Percentiles rank a stretch among this genome's conserved stretches.
phyloP scores from a whole-genome alignment of 2,113 vertebrate species.

The Pithys albifrons region DNA sequence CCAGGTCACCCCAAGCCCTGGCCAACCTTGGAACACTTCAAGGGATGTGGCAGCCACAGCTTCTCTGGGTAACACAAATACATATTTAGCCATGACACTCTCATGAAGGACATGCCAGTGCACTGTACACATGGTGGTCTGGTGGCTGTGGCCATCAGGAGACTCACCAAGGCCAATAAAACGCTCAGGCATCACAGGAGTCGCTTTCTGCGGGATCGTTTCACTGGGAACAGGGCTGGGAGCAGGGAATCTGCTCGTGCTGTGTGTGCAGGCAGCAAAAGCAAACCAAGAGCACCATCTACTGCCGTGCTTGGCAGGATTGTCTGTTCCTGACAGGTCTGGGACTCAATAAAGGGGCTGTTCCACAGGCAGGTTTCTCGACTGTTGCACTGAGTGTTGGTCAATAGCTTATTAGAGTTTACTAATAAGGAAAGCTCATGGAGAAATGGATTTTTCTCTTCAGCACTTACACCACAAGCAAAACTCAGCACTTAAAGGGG shows the following conservation, averaged over 20 bases:
- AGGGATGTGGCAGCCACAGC: background rate
- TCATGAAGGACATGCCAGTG: rapidly evolving
- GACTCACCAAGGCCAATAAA: background rate
- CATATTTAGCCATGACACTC: background rate
- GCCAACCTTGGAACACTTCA: rapidly evolving
- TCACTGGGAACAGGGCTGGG: background rate
- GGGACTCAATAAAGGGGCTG: background rate
- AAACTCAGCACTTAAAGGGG: background rate
- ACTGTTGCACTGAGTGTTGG: background rate
- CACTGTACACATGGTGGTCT: rapidly evolving
- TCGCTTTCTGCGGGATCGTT: background rate
- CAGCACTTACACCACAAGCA: rapidly evolving
- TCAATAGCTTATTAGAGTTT: slow-evolving; percentile 19
- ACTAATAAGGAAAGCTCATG: background rate
- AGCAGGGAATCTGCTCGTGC: rapidly evolving
- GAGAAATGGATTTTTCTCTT: slow-evolving; percentile 24
- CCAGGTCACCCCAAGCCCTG: rapidly evolving
- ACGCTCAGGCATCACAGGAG: rapidly evolving
- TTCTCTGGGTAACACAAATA: background rate
- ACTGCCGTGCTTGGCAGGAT: background rate
- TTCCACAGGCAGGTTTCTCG: background rate
- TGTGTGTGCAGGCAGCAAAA: background rate
- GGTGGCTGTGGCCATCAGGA: background rate
- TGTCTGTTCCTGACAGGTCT: rapidly evolving
- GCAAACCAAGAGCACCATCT: slow-evolving; percentile 62